Conservation (phyloP, 2,797 vertebrate genomes). For the Myoxocephalus aenaeus region DNA sequence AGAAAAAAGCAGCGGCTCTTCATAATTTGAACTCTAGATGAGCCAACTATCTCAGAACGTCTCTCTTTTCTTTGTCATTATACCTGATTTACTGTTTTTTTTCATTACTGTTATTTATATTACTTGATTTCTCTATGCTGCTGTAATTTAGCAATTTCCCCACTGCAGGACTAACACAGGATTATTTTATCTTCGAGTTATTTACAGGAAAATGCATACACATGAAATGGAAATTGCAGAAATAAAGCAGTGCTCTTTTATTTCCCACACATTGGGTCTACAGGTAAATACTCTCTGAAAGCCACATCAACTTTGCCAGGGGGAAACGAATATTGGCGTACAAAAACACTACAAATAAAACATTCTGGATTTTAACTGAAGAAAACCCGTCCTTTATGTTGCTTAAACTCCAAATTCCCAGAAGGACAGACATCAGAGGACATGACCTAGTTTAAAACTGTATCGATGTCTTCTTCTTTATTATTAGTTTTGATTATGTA, state of each 20-base stretch:
- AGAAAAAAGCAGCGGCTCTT: not conserved
- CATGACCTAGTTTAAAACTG: not conserved
- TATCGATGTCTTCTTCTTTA: not conserved
- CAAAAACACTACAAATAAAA: not conserved
- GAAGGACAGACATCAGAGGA: not conserved
- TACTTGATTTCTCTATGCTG: too few relatives aligned
- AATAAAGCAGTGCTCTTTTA: not conserved
- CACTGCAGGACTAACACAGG: too few relatives aligned
- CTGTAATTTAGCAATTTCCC: too few relatives aligned
- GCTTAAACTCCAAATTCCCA: not conserved
- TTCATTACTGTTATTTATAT: too few relatives aligned
- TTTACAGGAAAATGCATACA: not conserved
- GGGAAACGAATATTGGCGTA: not conserved
- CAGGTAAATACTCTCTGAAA: not conserved
- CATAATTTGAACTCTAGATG: not conserved
- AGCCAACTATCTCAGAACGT: not conserved
- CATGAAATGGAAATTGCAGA: not conserved
- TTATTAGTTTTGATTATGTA: not conserved
- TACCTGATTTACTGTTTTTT: too few relatives aligned
- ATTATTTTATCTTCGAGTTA: too few relatives aligned
- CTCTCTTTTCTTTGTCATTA: not conserved
- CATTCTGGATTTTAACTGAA: not conserved
- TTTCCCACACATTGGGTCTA: too few relatives aligned
- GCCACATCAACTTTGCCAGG: too few relatives aligned
- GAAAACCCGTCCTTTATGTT: not conserved